Percentiles rank a stretch among this genome's conserved stretches.
Evolutionary conservation across 1,140 invertebrate species (phyloP).

Genomic region (Kradibia gibbosae): DNA sequence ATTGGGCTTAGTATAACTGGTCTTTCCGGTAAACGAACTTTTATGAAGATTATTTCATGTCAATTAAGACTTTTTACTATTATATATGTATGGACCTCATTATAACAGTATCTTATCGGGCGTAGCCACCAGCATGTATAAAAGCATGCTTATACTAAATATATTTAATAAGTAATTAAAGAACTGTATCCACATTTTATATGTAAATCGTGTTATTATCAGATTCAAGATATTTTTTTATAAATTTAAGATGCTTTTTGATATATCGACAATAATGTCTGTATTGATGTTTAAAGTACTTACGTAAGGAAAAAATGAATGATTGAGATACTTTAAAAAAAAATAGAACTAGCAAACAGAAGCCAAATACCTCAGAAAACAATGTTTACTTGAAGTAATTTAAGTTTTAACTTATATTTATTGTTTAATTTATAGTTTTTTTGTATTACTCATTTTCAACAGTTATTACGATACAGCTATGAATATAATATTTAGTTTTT

Average conservation of each 20-base stretch:
- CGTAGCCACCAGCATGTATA: not conserved
- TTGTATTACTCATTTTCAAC: too few species aligned
- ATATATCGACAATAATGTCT: not conserved
- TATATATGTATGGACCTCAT: not conserved
- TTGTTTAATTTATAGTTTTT: too few species aligned
- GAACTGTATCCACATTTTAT: not conserved
- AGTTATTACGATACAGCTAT: too few species aligned
- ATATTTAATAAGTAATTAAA: constrained; percentile 9
- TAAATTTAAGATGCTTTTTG: not conserved
- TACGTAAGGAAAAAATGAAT: too few species aligned
- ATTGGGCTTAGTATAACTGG: not conserved
- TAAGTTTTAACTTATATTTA: too few species aligned
- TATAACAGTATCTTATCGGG: not conserved
- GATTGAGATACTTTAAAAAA: too few species aligned
- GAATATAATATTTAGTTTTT: too few species aligned
- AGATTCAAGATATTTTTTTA: not conserved
- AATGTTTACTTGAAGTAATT: too few species aligned
- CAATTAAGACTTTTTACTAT: not conserved
- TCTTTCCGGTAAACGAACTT: not conserved
- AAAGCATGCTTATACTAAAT: constrained; percentile 1
- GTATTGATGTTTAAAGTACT: too few species aligned
- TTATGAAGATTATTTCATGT: not conserved
- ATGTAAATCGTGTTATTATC: not conserved
- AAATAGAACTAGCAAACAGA: too few species aligned
- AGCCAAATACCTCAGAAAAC: too few species aligned